Percentiles rank a stretch among this genome's conserved stretches.
Evolutionary conservation across 2,888 invertebrate species (phyloP).

Genomic region (Endomychus coccineus): DNA sequence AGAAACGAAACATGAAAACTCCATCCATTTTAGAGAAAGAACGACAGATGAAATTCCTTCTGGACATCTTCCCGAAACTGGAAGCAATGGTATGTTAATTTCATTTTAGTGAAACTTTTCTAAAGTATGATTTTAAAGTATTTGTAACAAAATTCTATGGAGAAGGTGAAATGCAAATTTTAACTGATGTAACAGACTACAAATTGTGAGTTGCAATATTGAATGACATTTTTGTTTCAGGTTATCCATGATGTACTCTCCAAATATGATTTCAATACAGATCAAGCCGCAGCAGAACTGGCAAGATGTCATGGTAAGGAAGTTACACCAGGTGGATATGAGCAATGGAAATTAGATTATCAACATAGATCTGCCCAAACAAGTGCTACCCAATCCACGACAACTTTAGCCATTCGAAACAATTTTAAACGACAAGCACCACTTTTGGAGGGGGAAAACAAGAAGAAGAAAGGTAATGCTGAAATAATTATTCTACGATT

Average conservation of each 20-base stretch:
- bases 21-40: constrained; percentile 46
- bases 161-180: too few relatives aligned
- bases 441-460: background rate
- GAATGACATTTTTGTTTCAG: constrained; percentile 32
- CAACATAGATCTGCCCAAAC: constrained; percentile 3
- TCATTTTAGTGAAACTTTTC: background rate
- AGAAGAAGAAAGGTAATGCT: too few relatives aligned
- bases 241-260: constrained; percentile 50
- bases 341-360: constrained; percentile 28
- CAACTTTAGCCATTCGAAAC: constrained; percentile 9
- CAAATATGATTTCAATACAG: constrained; percentile 52
- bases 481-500: background rate
- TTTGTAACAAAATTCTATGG: too few relatives aligned
- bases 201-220: too few relatives aligned
- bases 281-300: constrained; percentile 50
- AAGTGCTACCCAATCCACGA: background rate
- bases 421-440: constrained; percentile 11
- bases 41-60: constrained; percentile 54
- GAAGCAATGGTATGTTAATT: constrained; percentile 50
- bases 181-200: too few relatives aligned
- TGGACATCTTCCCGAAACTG: constrained; percentile 55
- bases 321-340: constrained; percentile 26
- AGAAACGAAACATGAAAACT: constrained; percentile 24
- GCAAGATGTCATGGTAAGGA: constrained; percentile 30
- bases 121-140: background rate